Percentiles rank a stretch among this genome's conserved stretches.
Evolutionary conservation across 2,888 invertebrate genomes (phyloP).

Genomic region (Acleris sparsana): DNA sequence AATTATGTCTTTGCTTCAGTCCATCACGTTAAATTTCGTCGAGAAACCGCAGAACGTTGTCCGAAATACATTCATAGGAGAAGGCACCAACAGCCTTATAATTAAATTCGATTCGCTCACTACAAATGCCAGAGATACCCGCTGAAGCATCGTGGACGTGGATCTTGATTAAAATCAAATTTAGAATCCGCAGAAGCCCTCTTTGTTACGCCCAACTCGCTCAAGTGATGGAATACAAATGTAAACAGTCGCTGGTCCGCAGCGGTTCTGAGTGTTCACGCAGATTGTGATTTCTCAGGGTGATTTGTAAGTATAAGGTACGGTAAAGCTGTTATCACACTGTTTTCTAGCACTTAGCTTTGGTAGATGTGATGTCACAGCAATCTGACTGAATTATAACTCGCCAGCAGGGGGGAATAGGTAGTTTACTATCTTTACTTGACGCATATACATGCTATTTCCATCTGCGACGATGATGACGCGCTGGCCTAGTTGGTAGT

Average conservation of each 20-base stretch:
- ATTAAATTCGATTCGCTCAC: slow-evolving; percentile 9
- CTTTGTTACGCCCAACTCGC: slow-evolving; percentile 1
- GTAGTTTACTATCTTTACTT: too few species aligned
- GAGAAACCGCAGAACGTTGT: neutral
- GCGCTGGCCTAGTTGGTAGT: too few species aligned
- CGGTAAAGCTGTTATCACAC: too few species aligned
- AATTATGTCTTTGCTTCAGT: neutral
- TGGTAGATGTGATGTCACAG: too few species aligned
- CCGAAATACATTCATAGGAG: slow-evolving; percentile 3
- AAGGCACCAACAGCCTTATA: neutral
- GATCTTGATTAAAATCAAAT: slow-evolving; percentile 35
- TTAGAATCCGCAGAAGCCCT: slow-evolving; percentile 14
- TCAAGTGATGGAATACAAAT: slow-evolving; percentile 3
- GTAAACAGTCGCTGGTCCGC: slow-evolving; percentile 3
- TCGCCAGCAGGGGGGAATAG: too few species aligned
- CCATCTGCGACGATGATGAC: too few species aligned
- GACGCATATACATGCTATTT: too few species aligned
- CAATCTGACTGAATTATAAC: too few species aligned
- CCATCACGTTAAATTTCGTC: neutral
- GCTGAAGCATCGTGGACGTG: slow-evolving; percentile 24
- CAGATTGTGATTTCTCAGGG: slow-evolving; percentile 1
- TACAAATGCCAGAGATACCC: slow-evolving; percentile 24
- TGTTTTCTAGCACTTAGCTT: too few species aligned
- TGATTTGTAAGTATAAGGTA: too few species aligned
- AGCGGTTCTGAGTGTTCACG: slow-evolving; percentile 10